These are phyloP conservation scores for Apus apus DNA, from an alignment of 2,113 vertebrate genomes.

Conservation along the genomic window DNA sequence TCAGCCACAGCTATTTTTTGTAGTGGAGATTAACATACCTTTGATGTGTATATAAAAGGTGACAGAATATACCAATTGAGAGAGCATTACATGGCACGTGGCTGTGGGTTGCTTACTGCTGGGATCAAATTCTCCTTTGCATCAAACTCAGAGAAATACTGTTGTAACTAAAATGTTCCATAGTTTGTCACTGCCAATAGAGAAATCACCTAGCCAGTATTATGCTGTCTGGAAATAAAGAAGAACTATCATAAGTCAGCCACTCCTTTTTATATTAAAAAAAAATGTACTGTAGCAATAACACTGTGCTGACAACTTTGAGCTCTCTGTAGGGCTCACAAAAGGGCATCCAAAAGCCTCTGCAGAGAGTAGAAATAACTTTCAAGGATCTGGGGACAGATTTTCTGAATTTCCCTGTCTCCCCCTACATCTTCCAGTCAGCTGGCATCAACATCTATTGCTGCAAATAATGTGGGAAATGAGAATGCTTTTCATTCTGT, in stretches of 20 bases:
- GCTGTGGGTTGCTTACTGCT: neutral
- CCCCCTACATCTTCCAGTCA: neutral
- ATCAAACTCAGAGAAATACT: neutral
- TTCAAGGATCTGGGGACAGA: neutral
- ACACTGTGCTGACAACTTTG: neutral
- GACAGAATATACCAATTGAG: neutral
- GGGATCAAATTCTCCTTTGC: neutral
- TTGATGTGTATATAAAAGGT: neutral
- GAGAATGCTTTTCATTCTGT: neutral
- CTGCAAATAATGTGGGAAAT: neutral
- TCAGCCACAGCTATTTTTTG: slow-evolving; percentile 20
- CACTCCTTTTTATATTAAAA: neutral
- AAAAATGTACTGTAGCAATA: neutral
- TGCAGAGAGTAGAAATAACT: neutral
- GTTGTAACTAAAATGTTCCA: neutral
- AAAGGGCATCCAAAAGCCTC: neutral
- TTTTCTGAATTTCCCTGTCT: neutral
- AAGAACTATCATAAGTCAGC: neutral
- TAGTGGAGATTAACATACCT: neutral
- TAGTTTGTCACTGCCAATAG: neutral
- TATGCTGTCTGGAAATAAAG: neutral
- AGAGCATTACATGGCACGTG: neutral
- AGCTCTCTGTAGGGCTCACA: neutral
- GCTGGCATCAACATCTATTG: neutral
- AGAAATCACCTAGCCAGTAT: neutral